A percentile compares a stretch with the other conserved stretches of the same genome.
phyloP scores from a whole-genome alignment of 2,113 vertebrate species.

The Limnothrissa miodon region DNA sequence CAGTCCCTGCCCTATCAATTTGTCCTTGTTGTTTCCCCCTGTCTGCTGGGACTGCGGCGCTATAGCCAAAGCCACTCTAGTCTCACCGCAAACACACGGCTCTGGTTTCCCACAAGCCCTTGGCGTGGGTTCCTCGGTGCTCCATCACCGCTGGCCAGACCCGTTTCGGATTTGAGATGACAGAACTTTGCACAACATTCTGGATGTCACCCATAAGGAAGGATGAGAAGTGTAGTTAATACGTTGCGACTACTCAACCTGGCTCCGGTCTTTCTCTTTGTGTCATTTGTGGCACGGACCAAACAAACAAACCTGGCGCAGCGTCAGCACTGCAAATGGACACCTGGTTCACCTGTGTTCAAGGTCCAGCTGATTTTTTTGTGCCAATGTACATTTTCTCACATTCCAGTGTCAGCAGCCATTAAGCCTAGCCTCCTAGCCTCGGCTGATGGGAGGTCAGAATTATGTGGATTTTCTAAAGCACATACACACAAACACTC shows the following conservation, averaged over 20 bases:
- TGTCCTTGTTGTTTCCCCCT: background rate
- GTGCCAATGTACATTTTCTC: background rate
- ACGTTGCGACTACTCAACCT: too few species aligned
- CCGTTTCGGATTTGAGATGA: too few species aligned
- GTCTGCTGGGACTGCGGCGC: background rate
- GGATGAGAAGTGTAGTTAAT: too few species aligned
- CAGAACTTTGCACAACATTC: too few species aligned
- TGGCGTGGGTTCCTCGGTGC: background rate
- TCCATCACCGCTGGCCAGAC: background rate
- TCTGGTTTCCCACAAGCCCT: conserved; percentile 5
- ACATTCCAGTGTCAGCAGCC: background rate
- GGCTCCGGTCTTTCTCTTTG: background rate
- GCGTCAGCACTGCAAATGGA: background rate
- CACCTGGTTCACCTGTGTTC: background rate
- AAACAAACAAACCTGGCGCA: background rate
- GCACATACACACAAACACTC: background rate
- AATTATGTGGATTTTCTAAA: background rate
- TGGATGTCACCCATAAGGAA: too few species aligned
- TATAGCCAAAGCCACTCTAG: background rate
- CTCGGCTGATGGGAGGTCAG: background rate
- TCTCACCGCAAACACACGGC: background rate
- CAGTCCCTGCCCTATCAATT: conserved; percentile 10
- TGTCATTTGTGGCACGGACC: background rate
- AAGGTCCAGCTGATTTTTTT: background rate
- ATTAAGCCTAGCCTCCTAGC: background rate